Evolutionary conservation across 2,113 vertebrate genomes (phyloP).

Genomic region (Oncorhynchus gorbuscha): DNA sequence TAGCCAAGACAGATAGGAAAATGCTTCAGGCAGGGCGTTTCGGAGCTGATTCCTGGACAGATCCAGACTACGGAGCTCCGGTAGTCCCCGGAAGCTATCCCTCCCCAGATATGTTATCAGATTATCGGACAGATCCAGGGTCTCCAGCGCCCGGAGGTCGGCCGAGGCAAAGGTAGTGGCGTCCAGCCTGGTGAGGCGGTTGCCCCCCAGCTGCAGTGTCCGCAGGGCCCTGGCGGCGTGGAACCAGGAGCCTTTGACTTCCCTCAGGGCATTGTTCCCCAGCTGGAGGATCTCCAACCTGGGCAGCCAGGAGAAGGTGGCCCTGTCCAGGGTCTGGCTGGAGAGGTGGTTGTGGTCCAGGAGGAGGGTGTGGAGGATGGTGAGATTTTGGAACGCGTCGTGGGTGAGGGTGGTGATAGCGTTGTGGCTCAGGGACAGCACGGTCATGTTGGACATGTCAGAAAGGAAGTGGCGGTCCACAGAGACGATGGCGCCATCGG

Average conservation of each 20-base stretch:
- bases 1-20: conserved; percentile 73
- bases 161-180: conserved; percentile 64
- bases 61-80: conserved; percentile 69
- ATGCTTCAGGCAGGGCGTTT: conserved; percentile 63
- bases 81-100: conserved; percentile 69
- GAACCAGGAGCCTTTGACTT: conserved; percentile 69
- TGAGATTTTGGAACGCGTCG: conserved; percentile 70
- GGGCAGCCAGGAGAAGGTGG: conserved; percentile 68
- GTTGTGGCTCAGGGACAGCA: conserved; percentile 78
- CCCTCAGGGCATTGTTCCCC: conserved; percentile 66
- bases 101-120: conserved; percentile 68
- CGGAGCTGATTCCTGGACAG: conserved; percentile 78
- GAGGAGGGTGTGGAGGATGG: conserved; percentile 62
- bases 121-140: conserved; percentile 79
- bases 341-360: conserved; percentile 78
- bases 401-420: conserved; percentile 63
- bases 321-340: conserved; percentile 62
- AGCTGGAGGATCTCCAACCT: conserved; percentile 71
- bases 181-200: conserved; percentile 71
- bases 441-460: conserved; percentile 66
- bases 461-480: conserved; percentile 67
- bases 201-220: conserved; percentile 76
- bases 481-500: conserved; percentile 69
- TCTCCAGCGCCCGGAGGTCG: conserved; percentile 67
- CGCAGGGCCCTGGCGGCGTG: conserved; percentile 58